A percentile compares a stretch with the other conserved stretches of the same genome.
These are phyloP conservation scores for Epistrophe eligans DNA, from an alignment of 2,888 invertebrate species.

Conservation along the genomic window DNA sequence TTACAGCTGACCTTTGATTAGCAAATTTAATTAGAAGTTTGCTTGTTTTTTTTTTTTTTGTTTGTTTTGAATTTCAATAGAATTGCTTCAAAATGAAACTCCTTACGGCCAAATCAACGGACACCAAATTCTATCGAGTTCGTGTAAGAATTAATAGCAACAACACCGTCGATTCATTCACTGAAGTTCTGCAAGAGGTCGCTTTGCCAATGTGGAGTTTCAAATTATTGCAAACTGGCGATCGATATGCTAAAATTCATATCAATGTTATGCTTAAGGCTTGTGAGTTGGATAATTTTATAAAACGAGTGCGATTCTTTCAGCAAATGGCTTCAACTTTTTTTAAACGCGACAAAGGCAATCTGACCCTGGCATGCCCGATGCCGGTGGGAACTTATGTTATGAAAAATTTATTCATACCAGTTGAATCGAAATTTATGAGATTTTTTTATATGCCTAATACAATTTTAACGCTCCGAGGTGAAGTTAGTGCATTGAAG, in stretches of 20 bases:
- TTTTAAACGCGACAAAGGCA: slow-evolving; percentile 77
- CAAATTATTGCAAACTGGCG: slow-evolving; percentile 75
- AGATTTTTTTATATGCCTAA: slow-evolving; percentile 80
- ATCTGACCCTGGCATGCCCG: slow-evolving; percentile 80
- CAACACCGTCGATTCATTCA: slow-evolving; percentile 78
- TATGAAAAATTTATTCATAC: slow-evolving; percentile 78
- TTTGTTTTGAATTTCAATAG: slow-evolving; percentile 65
- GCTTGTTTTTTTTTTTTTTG: not conserved
- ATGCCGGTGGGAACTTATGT: slow-evolving; percentile 78
- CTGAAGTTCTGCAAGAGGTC: slow-evolving; percentile 69
- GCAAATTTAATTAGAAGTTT: not conserved
- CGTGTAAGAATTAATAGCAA: slow-evolving; percentile 77
- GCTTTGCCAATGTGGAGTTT: slow-evolving; percentile 79
- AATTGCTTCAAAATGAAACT: slow-evolving; percentile 79
- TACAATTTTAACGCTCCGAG: slow-evolving; percentile 77
- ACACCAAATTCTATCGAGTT: slow-evolving; percentile 78
- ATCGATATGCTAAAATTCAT: slow-evolving; percentile 70
- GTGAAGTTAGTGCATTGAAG: slow-evolving; percentile 77
- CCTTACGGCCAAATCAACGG: slow-evolving; percentile 69
- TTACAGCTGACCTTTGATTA: not conserved
- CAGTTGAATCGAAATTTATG: slow-evolving; percentile 78
- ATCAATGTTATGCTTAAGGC: slow-evolving; percentile 78
- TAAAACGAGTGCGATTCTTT: slow-evolving; percentile 78
- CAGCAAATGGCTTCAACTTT: slow-evolving; percentile 78
- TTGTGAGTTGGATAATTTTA: slow-evolving; percentile 79